Evolutionary conservation across 1,140 invertebrate species (phyloP).

Genomic region (Trypoxylus dichotomus): DNA sequence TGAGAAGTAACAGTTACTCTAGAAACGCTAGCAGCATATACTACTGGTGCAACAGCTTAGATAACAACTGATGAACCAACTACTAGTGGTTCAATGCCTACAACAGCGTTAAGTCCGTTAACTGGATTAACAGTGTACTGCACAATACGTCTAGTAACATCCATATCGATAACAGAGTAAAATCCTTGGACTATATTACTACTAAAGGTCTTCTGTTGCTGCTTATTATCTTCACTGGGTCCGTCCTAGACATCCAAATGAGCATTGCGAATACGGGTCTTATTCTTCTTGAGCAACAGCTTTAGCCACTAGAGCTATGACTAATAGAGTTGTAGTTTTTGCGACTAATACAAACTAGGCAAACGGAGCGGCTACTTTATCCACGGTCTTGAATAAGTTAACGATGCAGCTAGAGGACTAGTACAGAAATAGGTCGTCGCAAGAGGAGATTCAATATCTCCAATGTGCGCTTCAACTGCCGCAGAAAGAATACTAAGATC

Average conservation of each 20-base stretch:
- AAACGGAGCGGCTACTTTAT: no score
- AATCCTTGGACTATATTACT: constrained; percentile 43
- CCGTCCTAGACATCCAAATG: constrained; percentile 59
- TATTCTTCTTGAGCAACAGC: constrained; percentile 40
- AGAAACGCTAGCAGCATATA: background rate
- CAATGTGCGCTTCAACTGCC: constrained; percentile 53
- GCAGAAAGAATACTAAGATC: constrained; percentile 53
- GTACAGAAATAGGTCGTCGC: constrained; percentile 31
- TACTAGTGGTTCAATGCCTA: constrained; percentile 54
- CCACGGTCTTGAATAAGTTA: constrained; percentile 46
- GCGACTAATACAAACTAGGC: background rate
- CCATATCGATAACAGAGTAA: constrained; percentile 42
- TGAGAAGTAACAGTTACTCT: background rate
- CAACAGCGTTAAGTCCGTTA: constrained; percentile 52
- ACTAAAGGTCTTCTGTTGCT: constrained; percentile 54
- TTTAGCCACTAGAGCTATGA: constrained; percentile 43
- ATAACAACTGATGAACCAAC: constrained; percentile 27
- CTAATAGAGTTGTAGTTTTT: background rate
- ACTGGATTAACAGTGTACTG: constrained; percentile 51
- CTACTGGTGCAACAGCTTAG: background rate
- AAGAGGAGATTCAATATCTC: constrained; percentile 1
- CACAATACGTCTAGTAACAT: constrained; percentile 31
- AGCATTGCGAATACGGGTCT: constrained; percentile 45
- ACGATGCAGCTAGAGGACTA: constrained; percentile 41
- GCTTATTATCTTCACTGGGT: constrained; percentile 61